Conservation (phyloP, 2,888 invertebrate genomes). For the Epistrophe eligans region DNA sequence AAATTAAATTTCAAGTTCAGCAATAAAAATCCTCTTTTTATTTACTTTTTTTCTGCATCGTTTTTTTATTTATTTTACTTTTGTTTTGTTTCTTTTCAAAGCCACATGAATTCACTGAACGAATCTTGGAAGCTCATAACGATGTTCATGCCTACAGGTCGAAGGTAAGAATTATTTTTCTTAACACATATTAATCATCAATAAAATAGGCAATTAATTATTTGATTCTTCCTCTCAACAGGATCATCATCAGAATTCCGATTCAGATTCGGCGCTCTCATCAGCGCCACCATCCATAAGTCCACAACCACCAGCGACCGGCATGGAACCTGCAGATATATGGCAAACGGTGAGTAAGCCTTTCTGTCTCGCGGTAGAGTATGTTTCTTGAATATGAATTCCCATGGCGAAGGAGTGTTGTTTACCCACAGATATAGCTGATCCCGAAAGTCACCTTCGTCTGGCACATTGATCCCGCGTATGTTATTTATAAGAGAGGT, state of each 20-base stretch:
- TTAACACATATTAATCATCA: slow-evolving; percentile 54
- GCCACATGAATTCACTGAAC: slow-evolving; percentile 79
- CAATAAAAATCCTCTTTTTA: slow-evolving; percentile 34
- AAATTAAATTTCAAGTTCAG: slow-evolving; percentile 67
- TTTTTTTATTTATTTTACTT: background rate
- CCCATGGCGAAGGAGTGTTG: slow-evolving; percentile 39
- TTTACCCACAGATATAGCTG: slow-evolving; percentile 3
- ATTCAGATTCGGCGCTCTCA: slow-evolving; percentile 88
- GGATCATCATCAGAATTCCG: slow-evolving; percentile 83
- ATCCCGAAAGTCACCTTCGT: slow-evolving; percentile 71
- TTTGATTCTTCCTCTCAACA: slow-evolving; percentile 62
- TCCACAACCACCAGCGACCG: slow-evolving; percentile 86
- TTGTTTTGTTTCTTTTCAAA: slow-evolving; percentile 65
- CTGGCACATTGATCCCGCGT: slow-evolving; percentile 71
- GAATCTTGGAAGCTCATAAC: slow-evolving; percentile 78
- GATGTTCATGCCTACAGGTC: slow-evolving; percentile 79
- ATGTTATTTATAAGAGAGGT: slow-evolving; percentile 12
- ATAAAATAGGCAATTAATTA: slow-evolving; percentile 43
- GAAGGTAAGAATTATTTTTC: slow-evolving; percentile 79
- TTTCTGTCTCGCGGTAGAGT: background rate
- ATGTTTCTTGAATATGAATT: slow-evolving; percentile 40
- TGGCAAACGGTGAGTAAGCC: slow-evolving; percentile 82
- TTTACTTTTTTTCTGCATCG: background rate
- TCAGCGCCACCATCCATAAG: slow-evolving; percentile 89
- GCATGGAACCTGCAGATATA: slow-evolving; percentile 82